Percentiles rank a stretch among this genome's conserved stretches.
Evolutionary conservation across 2,797 vertebrate genomes (phyloP).

Genomic region (Sphenopsis melanotis): DNA sequence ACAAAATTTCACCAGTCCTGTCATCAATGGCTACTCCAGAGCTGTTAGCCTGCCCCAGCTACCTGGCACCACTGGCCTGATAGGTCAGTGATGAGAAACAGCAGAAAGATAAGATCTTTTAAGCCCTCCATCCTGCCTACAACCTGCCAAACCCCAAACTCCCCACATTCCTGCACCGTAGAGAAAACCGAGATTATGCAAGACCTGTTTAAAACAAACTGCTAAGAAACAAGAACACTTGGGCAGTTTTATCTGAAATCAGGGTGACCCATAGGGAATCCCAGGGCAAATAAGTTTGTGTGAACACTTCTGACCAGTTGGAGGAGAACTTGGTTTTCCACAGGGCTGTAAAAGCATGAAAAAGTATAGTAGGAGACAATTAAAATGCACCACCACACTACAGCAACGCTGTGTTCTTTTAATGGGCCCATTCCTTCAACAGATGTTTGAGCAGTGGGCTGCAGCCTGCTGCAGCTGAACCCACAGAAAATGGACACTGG

Average conservation of each 20-base stretch:
- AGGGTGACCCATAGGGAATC: neutral
- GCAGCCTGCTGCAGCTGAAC: neutral
- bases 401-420: neutral
- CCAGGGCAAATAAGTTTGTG: neutral
- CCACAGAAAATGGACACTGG: neutral
- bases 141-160: neutral
- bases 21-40: neutral
- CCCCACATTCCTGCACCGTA: neutral
- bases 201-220: neutral
- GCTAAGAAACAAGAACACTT: neutral
- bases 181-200: neutral
- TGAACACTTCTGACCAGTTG: neutral
- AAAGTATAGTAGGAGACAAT: slow-evolving; percentile 2
- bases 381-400: slow-evolving; percentile 43
- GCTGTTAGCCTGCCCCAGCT: neutral
- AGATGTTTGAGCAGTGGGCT: slow-evolving; percentile 51
- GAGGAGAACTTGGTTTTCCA: slow-evolving; percentile 15
- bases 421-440: slow-evolving; percentile 37
- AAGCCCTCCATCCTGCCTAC: neutral
- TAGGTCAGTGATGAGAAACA: neutral
- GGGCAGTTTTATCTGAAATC: neutral
- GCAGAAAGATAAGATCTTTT: neutral
- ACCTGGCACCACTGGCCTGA: neutral
- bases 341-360: neutral
- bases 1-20: neutral